Percentiles rank a stretch among this genome's conserved stretches.
Conservation (phyloP, 2,797 vertebrate species). For the Brachyalestes nurse region DNA sequence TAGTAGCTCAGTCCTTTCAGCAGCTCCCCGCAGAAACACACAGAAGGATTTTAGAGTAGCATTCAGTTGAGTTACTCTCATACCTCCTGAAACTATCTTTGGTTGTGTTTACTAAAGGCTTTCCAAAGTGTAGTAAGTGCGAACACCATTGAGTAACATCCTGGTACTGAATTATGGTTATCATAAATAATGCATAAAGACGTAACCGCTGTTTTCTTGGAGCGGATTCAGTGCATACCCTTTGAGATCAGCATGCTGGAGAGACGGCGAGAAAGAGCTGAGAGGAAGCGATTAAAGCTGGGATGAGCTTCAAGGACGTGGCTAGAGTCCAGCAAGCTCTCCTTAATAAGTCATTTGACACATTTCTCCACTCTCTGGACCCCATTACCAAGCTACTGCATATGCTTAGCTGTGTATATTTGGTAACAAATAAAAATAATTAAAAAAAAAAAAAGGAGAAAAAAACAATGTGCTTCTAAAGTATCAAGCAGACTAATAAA, state of each 20-base stretch:
- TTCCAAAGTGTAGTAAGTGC: neutral
- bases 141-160: neutral
- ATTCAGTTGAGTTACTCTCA: neutral
- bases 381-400: neutral
- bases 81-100: neutral
- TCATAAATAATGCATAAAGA: neutral
- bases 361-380: constrained; percentile 27
- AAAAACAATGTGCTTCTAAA: neutral
- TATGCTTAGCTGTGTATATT: neutral
- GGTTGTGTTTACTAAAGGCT: neutral
- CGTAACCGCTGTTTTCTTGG: neutral
- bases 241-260: constrained; percentile 29
- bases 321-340: constrained; percentile 8
- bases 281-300: constrained; percentile 35
- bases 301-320: constrained; percentile 27
- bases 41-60: neutral
- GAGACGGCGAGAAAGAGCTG: constrained; percentile 4
- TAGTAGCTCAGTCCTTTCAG: neutral
- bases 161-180: neutral
- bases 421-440: neutral
- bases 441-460: neutral
- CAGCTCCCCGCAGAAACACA: neutral
- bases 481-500: neutral
- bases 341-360: constrained; percentile 24
- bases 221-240: neutral